A percentile compares a stretch with the other conserved stretches of the same genome.
Evolutionary conservation across 2,888 invertebrate species (phyloP).

Genomic region (Dolichomitus sp.): DNA sequence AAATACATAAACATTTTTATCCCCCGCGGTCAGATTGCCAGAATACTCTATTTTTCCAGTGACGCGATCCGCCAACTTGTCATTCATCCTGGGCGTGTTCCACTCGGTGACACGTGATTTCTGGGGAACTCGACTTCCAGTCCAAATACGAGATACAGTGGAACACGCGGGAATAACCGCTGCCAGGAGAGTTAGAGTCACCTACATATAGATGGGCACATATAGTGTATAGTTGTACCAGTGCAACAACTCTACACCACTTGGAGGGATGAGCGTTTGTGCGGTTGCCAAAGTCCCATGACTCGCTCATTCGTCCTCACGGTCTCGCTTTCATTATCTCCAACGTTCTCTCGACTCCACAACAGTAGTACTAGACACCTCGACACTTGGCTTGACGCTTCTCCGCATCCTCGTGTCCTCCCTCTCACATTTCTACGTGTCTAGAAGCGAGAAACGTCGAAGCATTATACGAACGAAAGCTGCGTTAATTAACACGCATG

Average conservation of each 20-base stretch:
- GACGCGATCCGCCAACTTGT: slow-evolving; percentile 39
- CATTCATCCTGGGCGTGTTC: slow-evolving; percentile 29
- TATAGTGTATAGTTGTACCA: slow-evolving; percentile 6
- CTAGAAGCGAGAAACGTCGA: slow-evolving; percentile 31
- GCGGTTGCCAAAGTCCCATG: slow-evolving; percentile 51
- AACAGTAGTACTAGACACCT: slow-evolving; percentile 45
- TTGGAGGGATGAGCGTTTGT: slow-evolving; percentile 10
- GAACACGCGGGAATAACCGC: slow-evolving; percentile 45
- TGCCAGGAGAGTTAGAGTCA: slow-evolving; percentile 14
- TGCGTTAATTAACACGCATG: slow-evolving; percentile 66
- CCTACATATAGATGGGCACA: not conserved
- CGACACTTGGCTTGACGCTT: slow-evolving; percentile 29
- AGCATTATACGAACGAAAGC: slow-evolving; percentile 56
- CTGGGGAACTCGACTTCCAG: slow-evolving; percentile 21
- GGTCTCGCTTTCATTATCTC: slow-evolving; percentile 42
- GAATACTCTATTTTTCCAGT: not conserved
- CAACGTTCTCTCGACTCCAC: slow-evolving; percentile 15
- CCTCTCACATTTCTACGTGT: slow-evolving; percentile 19
- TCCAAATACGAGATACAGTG: slow-evolving; percentile 33
- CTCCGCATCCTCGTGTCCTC: not conserved
- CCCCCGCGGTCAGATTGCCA: not conserved
- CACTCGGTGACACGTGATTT: slow-evolving; percentile 35
- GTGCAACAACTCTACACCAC: slow-evolving; percentile 7
- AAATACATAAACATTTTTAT: not conserved
- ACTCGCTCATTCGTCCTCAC: slow-evolving; percentile 8